phyloP scores from a whole-genome alignment of 1,140 invertebrate genomes.

The Leptinotarsa defecta region DNA sequence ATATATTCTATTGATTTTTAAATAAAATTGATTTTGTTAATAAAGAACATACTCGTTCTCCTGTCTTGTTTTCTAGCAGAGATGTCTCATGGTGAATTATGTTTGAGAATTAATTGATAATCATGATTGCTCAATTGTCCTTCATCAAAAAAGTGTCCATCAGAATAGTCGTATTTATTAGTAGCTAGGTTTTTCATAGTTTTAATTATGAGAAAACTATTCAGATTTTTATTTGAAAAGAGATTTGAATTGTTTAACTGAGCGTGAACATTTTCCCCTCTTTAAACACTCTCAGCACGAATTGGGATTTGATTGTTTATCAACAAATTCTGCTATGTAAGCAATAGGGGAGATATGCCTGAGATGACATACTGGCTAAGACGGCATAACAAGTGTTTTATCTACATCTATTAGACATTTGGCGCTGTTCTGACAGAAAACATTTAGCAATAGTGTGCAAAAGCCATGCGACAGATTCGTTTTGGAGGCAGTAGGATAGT shows the following conservation, averaged over 20 bases:
- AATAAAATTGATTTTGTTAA: not conserved
- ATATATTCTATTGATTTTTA: not conserved
- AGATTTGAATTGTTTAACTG: not conserved
- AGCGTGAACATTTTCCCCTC: not conserved
- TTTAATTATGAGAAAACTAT: not conserved
- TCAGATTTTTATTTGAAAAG: not conserved
- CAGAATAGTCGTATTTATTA: not conserved
- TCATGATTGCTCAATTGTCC: not conserved
- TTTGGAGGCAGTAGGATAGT: too few species aligned
- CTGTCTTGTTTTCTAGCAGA: too few species aligned
- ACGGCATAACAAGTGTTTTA: too few species aligned
- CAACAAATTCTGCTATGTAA: too few species aligned
- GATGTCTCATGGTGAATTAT: not conserved
- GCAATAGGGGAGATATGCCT: too few species aligned
- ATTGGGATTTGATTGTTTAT: too few species aligned
- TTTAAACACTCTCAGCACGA: constrained; percentile 32
- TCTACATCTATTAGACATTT: too few species aligned
- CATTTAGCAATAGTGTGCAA: too few species aligned
- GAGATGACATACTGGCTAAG: too few species aligned
- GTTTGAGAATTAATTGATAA: not conserved
- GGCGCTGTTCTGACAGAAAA: too few species aligned
- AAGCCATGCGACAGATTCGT: too few species aligned
- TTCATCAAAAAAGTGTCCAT: not conserved
- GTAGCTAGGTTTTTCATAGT: not conserved
- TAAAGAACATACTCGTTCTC: too few species aligned